A percentile compares a stretch with the other conserved stretches of the same genome.
These are phyloP conservation scores for Passer montanus DNA, from an alignment of 2,113 vertebrate species.

Conservation along the genomic window DNA sequence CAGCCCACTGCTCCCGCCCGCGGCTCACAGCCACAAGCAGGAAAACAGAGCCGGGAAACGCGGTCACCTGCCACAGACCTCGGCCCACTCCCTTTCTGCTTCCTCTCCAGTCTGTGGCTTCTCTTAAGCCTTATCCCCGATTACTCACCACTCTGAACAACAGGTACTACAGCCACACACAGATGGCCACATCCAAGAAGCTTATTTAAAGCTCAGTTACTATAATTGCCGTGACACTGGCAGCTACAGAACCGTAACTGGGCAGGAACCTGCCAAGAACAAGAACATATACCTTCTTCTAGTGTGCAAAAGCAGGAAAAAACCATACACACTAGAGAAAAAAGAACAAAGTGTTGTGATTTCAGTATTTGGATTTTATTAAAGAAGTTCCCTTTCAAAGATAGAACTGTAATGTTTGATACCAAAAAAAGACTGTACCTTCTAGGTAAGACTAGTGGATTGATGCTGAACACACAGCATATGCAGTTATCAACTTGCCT, in stretches of 20 bases:
- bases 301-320: not conserved
- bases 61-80: slow-evolving; percentile 15
- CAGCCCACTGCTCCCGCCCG: not conserved
- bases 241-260: not conserved
- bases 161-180: slow-evolving; percentile 50
- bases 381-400: not conserved
- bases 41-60: not conserved
- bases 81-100: slow-evolving; percentile 40
- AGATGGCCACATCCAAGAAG: slow-evolving; percentile 74
- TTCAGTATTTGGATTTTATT: not conserved
- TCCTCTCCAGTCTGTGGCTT: slow-evolving; percentile 45
- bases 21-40: not conserved
- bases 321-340: not conserved
- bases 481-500: not conserved
- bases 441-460: not conserved
- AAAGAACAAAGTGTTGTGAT: rapidly evolving
- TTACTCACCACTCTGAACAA: slow-evolving; percentile 73
- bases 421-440: not conserved
- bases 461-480: not conserved
- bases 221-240: not conserved
- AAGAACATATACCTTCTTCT: not conserved
- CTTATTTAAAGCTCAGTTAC: slow-evolving; percentile 51
- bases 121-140: slow-evolving; percentile 87
- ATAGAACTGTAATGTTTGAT: not conserved
- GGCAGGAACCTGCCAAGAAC: not conserved